phyloP scores from a whole-genome alignment of 1,140 invertebrate species.

The Papilio dardanus region DNA sequence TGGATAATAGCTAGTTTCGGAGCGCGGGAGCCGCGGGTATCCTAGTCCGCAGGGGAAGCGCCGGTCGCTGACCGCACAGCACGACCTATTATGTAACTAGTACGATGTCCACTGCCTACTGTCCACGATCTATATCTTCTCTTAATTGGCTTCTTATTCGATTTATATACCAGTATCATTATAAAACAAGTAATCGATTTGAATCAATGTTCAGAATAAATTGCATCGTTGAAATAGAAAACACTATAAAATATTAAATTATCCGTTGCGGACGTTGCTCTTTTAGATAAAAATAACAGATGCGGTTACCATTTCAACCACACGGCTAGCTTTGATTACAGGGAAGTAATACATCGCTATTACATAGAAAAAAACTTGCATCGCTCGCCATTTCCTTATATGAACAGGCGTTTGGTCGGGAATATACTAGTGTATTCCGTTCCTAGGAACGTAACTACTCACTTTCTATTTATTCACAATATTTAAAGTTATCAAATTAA shows the following conservation, averaged over 20 bases:
- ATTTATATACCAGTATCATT: slow-evolving; percentile 16
- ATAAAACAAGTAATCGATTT: neutral
- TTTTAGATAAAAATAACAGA: slow-evolving; percentile 52
- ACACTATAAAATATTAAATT: slow-evolving; percentile 31
- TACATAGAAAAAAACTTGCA: slow-evolving; percentile 41
- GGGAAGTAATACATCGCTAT: slow-evolving; percentile 54
- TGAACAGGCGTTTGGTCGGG: slow-evolving; percentile 7
- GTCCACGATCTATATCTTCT: neutral
- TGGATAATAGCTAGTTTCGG: slow-evolving; percentile 58
- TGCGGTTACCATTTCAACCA: slow-evolving; percentile 51
- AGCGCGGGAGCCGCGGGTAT: slow-evolving; percentile 52
- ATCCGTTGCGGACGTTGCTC: slow-evolving; percentile 12
- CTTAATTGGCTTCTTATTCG: slow-evolving; percentile 18
- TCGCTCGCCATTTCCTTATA: slow-evolving; percentile 26
- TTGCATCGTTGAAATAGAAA: slow-evolving; percentile 27
- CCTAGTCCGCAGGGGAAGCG: slow-evolving; percentile 45
- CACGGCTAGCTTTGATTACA: slow-evolving; percentile 55
- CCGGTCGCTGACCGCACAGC: slow-evolving; percentile 58
- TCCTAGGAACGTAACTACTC: neutral
- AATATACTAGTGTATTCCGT: no score
- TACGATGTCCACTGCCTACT: slow-evolving; percentile 28
- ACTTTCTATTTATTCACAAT: neutral
- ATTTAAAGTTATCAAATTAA: slow-evolving; percentile 15
- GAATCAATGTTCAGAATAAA: neutral
- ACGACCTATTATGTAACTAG: slow-evolving; percentile 57